A percentile compares a stretch with the other conserved stretches of the same genome.
phyloP scores from a whole-genome alignment of 2,888 invertebrate genomes.

The Spodoptera exigua region DNA sequence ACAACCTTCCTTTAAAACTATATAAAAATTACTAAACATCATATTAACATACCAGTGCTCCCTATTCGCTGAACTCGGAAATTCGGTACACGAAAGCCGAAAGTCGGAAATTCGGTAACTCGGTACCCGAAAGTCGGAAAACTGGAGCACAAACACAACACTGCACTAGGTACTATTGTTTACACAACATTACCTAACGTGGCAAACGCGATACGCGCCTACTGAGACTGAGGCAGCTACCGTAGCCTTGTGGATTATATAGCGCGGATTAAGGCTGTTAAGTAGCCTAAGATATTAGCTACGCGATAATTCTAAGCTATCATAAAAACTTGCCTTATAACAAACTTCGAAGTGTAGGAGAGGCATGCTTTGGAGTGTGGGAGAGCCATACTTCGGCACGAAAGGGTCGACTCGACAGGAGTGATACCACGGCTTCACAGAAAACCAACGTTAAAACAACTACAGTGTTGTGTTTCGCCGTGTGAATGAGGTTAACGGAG shows the following conservation, averaged over 20 bases:
- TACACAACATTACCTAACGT: slow-evolving; percentile 58
- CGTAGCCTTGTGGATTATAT: slow-evolving; percentile 75
- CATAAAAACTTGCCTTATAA: too few relatives aligned
- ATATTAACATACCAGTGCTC: slow-evolving; percentile 52
- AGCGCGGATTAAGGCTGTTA: slow-evolving; percentile 37
- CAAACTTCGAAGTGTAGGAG: too few relatives aligned
- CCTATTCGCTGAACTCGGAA: slow-evolving; percentile 54
- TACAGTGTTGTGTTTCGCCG: too few relatives aligned
- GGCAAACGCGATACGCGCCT: slow-evolving; percentile 77
- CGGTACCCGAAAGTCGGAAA: slow-evolving; percentile 56
- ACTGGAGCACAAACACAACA: slow-evolving; percentile 72
- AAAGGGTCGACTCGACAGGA: too few relatives aligned
- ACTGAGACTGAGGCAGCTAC: slow-evolving; percentile 65
- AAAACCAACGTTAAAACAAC: too few relatives aligned
- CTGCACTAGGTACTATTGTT: slow-evolving; percentile 62
- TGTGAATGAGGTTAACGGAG: too few relatives aligned
- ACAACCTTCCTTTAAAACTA: background rate
- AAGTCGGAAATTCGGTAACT: slow-evolving; percentile 51
- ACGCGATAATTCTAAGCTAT: too few relatives aligned
- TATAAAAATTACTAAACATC: background rate
- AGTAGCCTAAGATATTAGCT: slow-evolving; percentile 15
- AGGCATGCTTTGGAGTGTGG: too few relatives aligned
- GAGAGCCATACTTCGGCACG: too few relatives aligned
- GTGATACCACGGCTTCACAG: too few relatives aligned
- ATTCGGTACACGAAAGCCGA: slow-evolving; percentile 51